A percentile compares a stretch with the other conserved stretches of the same genome.
Conservation (phyloP, 2,888 invertebrate species). For the Oligia latruncula region DNA sequence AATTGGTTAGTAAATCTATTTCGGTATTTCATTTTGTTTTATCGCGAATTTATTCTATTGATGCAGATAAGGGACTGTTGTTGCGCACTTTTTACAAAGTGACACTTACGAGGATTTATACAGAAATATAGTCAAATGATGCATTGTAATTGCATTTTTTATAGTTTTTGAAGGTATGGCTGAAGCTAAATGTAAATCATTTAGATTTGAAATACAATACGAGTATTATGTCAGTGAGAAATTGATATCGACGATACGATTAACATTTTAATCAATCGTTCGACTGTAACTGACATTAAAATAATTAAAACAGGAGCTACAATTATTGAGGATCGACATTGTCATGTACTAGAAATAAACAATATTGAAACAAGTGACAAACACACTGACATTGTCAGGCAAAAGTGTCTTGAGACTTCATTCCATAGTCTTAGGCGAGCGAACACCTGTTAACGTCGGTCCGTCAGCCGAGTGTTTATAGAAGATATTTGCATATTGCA, state of each 20-base stretch:
- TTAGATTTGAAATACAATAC: slow-evolving; percentile 27
- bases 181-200: slow-evolving; percentile 1
- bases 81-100: slow-evolving; percentile 35
- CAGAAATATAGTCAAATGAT: slow-evolving; percentile 41
- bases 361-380: slow-evolving; percentile 56
- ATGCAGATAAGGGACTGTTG: slow-evolving; percentile 23
- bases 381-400: slow-evolving; percentile 62
- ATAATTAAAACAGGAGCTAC: slow-evolving; percentile 15
- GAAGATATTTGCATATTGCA: slow-evolving; percentile 81
- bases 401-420: slow-evolving; percentile 66
- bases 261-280: slow-evolving; percentile 26
- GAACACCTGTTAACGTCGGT: slow-evolving; percentile 75
- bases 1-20: slow-evolving; percentile 62
- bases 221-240: not conserved
- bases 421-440: slow-evolving; percentile 68
- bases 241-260: slow-evolving; percentile 6
- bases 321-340: slow-evolving; percentile 23
- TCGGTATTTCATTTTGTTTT: slow-evolving; percentile 60
- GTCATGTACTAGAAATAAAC: slow-evolving; percentile 37
- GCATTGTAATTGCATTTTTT: slow-evolving; percentile 49
- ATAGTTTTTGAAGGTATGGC: slow-evolving; percentile 20
- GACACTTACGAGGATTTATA: slow-evolving; percentile 38
- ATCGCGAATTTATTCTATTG: slow-evolving; percentile 61
- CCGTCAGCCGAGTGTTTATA: slow-evolving; percentile 73
- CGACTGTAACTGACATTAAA: not conserved